Conservation (phyloP, 1,140 invertebrate genomes). For the Drosophila neocordata region DNA sequence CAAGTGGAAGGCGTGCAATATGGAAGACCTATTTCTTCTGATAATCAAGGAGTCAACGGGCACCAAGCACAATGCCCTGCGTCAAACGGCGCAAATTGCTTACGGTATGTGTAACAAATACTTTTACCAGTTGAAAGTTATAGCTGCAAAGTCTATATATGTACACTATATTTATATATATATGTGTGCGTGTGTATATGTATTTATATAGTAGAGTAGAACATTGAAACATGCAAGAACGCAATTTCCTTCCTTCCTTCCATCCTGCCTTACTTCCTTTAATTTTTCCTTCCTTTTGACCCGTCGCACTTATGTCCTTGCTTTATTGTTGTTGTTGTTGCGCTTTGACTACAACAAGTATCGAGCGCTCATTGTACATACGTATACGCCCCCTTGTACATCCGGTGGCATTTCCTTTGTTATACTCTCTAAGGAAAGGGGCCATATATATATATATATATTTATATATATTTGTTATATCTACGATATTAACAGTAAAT, state of each 20-base stretch:
- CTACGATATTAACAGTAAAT: background rate
- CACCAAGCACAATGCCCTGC: slow-evolving; percentile 87
- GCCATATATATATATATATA: no score
- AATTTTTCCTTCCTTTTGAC: background rate
- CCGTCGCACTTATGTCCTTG: background rate
- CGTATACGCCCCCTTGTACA: slow-evolving; percentile 2
- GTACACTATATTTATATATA: slow-evolving; percentile 26
- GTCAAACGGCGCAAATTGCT: slow-evolving; percentile 91
- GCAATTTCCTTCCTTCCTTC: slow-evolving; percentile 51
- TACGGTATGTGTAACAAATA: slow-evolving; percentile 85
- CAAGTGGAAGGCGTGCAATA: slow-evolving; percentile 76
- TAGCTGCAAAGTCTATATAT: background rate
- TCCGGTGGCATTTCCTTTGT: slow-evolving; percentile 4
- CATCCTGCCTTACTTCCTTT: slow-evolving; percentile 2
- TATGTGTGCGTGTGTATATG: slow-evolving; percentile 15
- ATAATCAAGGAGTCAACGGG: slow-evolving; percentile 90
- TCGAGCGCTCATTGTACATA: slow-evolving; percentile 1
- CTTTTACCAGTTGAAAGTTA: background rate
- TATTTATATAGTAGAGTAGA: background rate
- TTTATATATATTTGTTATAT: no score
- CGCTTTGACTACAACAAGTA: slow-evolving; percentile 7
- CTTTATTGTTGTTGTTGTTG: slow-evolving; percentile 5
- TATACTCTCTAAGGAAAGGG: background rate
- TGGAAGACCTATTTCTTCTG: slow-evolving; percentile 92
- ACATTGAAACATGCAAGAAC: slow-evolving; percentile 46